Base-by-base conservation (phyloP, 1,140 invertebrate genomes). In the Drosophila rhopaloa region DNA sequence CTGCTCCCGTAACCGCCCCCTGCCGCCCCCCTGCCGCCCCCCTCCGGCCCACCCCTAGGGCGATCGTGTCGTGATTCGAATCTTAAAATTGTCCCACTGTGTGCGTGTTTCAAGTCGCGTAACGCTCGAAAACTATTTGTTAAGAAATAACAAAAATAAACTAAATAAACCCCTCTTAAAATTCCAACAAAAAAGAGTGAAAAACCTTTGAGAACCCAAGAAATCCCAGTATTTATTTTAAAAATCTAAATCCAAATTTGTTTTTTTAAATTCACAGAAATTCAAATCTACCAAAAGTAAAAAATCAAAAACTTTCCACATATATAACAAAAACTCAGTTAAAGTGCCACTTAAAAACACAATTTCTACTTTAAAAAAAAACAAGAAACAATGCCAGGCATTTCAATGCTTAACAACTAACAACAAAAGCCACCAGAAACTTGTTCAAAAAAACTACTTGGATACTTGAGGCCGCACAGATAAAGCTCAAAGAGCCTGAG, bases 1-100 rank as follows among this genome's bases (percentile, higher is more conserved):
- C 68, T 86, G 77, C 82, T 88, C 72, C 81, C 85, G 80, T 90
- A 75, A 76, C 81, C 66, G 48, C 66, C 68, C 68, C 66, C 50
- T 24, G 73, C 81, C 66, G 48, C 66, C 68, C 68, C 66, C 50
- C 32, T 32, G 16, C 35, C 56, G 46, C 61, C 67, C 19, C 41
- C 62, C 24, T 16, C 29, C 35, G 41, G 9, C 38, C 48, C 24
- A 29, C 29, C 67, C 67, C 29, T 14, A 14, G 29, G 46, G 53
- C 53, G 65, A 71, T 71, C 67, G 67, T 71, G 65, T 51, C 65
- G 67, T 71, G 67, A 71, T 71, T 71, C 70, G 51, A 48, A 71
- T 71, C 67, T 71, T 44, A 43, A 70, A 71, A 71, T 48, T 58
- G 67, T 68, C 65, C 48, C 67, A 56, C 44, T 43, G 65, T 56